phyloP scores from a whole-genome alignment of 2,888 invertebrate genomes.

The Eristalis tenax region DNA sequence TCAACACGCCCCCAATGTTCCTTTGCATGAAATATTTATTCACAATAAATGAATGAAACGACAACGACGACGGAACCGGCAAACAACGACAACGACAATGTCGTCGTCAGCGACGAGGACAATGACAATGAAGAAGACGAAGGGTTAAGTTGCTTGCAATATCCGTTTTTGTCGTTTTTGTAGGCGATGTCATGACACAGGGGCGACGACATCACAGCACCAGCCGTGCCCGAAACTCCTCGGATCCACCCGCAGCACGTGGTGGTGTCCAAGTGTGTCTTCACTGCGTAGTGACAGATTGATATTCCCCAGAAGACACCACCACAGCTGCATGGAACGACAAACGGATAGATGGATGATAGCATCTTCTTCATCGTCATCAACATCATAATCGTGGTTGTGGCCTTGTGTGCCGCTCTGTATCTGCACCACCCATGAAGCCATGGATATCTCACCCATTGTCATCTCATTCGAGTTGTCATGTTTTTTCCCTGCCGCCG shows the following conservation, averaged over 20 bases:
- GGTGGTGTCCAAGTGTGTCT: slow-evolving; percentile 30
- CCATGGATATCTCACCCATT: slow-evolving; percentile 57
- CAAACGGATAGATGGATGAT: slow-evolving; percentile 49
- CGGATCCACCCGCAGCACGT: neutral
- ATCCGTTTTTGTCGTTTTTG: slow-evolving; percentile 33
- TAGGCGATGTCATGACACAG: slow-evolving; percentile 51
- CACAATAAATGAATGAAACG: slow-evolving; percentile 56
- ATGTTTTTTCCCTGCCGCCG: slow-evolving; percentile 50
- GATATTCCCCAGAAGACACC: slow-evolving; percentile 47
- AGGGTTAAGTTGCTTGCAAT: slow-evolving; percentile 63
- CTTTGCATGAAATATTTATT: slow-evolving; percentile 54
- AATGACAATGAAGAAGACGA: slow-evolving; percentile 16
- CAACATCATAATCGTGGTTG: slow-evolving; percentile 60
- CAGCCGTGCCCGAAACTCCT: neutral
- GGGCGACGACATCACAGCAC: slow-evolving; percentile 34
- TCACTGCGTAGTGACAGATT: slow-evolving; percentile 11
- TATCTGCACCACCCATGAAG: slow-evolving; percentile 34
- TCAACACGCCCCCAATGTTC: neutral
- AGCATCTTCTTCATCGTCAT: slow-evolving; percentile 60
- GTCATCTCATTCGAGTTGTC: slow-evolving; percentile 67
- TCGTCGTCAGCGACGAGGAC: neutral
- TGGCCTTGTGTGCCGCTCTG: slow-evolving; percentile 59
- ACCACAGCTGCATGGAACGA: neutral
- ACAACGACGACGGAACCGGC: slow-evolving; percentile 3
- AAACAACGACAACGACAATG: neutral